These are phyloP conservation scores for Caenorhabditis sp. DNA, from an alignment of 2,888 invertebrate species.

Conservation along the genomic window DNA sequence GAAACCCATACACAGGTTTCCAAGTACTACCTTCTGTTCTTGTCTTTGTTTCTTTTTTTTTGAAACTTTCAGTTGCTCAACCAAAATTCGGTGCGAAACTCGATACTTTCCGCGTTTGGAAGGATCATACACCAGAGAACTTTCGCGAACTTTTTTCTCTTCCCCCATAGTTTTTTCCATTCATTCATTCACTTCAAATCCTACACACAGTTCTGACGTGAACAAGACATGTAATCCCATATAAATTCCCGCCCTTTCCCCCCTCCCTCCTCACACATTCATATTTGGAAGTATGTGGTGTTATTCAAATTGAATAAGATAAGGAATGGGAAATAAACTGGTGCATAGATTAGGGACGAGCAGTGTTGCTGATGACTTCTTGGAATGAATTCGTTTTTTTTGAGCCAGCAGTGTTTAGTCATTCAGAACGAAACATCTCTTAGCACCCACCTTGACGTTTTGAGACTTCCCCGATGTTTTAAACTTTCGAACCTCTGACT, in stretches of 20 bases:
- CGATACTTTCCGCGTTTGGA: slow-evolving; percentile 2
- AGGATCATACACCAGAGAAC: slow-evolving; percentile 32
- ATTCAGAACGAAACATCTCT: not conserved
- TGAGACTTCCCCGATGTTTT: not conserved
- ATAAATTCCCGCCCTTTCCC: not conserved
- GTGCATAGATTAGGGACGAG: slow-evolving; percentile 32
- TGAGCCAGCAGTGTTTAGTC: not conserved
- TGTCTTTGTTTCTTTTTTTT: too few species aligned
- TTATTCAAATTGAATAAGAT: slow-evolving; percentile 33
- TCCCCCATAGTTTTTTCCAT: not conserved
- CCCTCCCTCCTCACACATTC: slow-evolving; percentile 3
- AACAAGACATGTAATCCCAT: slow-evolving; percentile 5
- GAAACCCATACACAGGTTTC: not conserved
- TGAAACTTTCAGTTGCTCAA: not conserved
- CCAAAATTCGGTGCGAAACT: slow-evolving; percentile 2
- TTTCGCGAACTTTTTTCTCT: slow-evolving; percentile 4
- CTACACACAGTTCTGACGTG: slow-evolving; percentile 12
- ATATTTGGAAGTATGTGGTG: slow-evolving; percentile 5
- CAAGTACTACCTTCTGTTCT: too few species aligned
- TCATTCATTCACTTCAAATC: slow-evolving; percentile 17
- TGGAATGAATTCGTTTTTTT: not conserved
- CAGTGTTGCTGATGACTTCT: not conserved
- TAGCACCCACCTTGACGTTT: not conserved
- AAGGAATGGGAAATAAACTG: slow-evolving; percentile 28
- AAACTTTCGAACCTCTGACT: not conserved